phyloP scores from a whole-genome alignment of 2,113 vertebrate genomes.

The Dolichotis patagonum region DNA sequence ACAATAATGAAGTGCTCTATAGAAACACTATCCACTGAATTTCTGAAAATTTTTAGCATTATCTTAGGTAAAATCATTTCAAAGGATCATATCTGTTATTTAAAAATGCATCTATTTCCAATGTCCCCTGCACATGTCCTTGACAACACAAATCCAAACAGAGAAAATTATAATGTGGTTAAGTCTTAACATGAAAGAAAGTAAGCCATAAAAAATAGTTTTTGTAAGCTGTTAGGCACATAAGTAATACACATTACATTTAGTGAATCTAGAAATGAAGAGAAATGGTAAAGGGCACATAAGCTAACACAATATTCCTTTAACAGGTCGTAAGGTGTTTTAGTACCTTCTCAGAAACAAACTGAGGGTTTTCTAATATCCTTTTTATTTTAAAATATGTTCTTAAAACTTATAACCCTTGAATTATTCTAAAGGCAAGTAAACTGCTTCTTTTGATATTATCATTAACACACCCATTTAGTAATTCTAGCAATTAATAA shows the following conservation, averaged over 20 bases:
- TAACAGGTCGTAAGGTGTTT: background rate
- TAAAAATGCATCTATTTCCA: conserved; percentile 28
- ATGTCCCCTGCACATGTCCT: background rate
- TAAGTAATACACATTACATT: background rate
- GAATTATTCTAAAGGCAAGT: background rate
- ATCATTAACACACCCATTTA: conserved; percentile 15
- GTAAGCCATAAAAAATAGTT: background rate
- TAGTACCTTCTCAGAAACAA: background rate
- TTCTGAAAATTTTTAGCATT: background rate
- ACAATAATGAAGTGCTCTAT: conserved; percentile 49
- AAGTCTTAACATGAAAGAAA: conserved; percentile 50
- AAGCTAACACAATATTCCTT: background rate
- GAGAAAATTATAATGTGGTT: background rate
- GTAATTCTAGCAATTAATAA: conserved; percentile 35
- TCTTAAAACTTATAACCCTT: background rate
- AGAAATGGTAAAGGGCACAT: background rate
- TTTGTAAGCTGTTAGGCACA: conserved; percentile 1
- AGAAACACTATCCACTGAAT: background rate
- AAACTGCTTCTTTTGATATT: background rate
- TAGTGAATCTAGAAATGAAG: background rate
- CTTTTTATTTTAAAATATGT: conserved; percentile 40
- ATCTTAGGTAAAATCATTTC: conserved; percentile 1
- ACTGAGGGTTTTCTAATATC: conserved; percentile 20
- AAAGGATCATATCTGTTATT: conserved; percentile 24
- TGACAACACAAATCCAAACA: background rate